These are phyloP conservation scores for Rhabdomys dilectus DNA, from an alignment of 2,113 vertebrate genomes.

Conservation along the genomic window DNA sequence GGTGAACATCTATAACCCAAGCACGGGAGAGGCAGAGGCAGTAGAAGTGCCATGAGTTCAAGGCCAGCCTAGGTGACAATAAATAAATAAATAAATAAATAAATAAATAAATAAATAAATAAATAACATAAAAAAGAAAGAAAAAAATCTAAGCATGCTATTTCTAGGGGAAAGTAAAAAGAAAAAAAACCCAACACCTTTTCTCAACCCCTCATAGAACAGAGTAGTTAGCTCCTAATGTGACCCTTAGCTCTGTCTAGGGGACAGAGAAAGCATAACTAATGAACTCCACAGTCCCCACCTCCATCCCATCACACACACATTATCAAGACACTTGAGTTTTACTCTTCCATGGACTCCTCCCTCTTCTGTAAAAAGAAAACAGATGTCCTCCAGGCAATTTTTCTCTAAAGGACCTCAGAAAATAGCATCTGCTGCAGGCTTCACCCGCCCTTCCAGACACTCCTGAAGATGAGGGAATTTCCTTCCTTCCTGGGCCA, in stretches of 20 bases:
- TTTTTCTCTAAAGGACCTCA: conserved; percentile 66
- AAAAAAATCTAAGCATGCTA: conserved; percentile 19
- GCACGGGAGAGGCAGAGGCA: neutral
- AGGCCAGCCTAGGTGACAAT: neutral
- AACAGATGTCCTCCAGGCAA: conserved; percentile 72
- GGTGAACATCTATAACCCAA: neutral
- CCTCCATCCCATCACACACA: neutral
- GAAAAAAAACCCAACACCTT: neutral
- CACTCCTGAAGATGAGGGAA: conserved; percentile 76
- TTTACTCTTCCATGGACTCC: conserved; percentile 10
- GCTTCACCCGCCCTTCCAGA: conserved; percentile 67
- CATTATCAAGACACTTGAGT: conserved; percentile 31
- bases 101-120: too few relatives aligned
- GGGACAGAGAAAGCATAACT: neutral
- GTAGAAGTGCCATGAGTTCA: neutral
- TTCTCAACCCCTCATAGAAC: neutral
- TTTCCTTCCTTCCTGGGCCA: conserved; percentile 74
- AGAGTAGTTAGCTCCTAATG: neutral
- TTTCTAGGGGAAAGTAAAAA: neutral
- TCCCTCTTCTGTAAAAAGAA: conserved; percentile 10
- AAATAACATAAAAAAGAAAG: neutral
- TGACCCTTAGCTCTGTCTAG: neutral
- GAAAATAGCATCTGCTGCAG: conserved; percentile 74
- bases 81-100: too few relatives aligned
- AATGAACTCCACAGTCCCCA: neutral